Conservation (phyloP, 23 tunicate genomes). For the Phallusia fumigata region DNA sequence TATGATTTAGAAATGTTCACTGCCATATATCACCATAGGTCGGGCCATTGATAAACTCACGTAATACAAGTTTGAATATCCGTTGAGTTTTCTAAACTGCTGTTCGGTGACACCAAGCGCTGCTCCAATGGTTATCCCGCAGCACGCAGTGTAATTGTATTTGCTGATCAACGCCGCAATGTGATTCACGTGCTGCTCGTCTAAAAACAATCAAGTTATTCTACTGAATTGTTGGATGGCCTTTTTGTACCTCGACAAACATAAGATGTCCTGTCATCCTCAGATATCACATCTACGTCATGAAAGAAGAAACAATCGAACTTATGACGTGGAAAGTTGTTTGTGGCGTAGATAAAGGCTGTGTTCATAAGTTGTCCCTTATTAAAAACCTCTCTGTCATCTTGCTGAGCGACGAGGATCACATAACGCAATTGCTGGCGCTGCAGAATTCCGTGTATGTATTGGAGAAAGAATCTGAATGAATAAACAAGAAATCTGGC, state of each 20-base stretch:
- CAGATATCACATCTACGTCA: constrained; percentile 29
- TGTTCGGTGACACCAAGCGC: neutral
- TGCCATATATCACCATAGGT: too few species aligned
- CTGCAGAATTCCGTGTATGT: constrained; percentile 26
- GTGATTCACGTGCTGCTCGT: neutral
- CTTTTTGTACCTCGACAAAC: neutral
- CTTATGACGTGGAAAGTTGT: neutral
- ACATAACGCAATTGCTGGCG: constrained; percentile 26
- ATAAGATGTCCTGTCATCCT: constrained; percentile 33
- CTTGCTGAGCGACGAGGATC: constrained; percentile 27
- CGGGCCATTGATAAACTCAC: constrained; percentile 7
- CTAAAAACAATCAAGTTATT: neutral
- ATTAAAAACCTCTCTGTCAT: constrained; percentile 27
- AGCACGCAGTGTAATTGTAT: constrained; percentile 13
- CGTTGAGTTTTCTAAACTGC: constrained; percentile 25
- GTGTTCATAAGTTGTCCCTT: constrained; percentile 37
- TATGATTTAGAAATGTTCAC: neutral
- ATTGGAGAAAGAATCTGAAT: constrained; percentile 20
- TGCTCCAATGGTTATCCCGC: constrained; percentile 22
- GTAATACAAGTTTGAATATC: constrained; percentile 22
- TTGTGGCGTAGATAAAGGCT: constrained; percentile 17
- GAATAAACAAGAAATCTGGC: too few species aligned
- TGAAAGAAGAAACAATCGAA: constrained; percentile 31
- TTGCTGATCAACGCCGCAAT: neutral
- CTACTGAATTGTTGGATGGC: neutral